Percentiles rank a stretch among this genome's conserved stretches.
These are phyloP conservation scores for Mimachlamys varia DNA, from an alignment of 2,888 invertebrate genomes.

Conservation along the genomic window DNA sequence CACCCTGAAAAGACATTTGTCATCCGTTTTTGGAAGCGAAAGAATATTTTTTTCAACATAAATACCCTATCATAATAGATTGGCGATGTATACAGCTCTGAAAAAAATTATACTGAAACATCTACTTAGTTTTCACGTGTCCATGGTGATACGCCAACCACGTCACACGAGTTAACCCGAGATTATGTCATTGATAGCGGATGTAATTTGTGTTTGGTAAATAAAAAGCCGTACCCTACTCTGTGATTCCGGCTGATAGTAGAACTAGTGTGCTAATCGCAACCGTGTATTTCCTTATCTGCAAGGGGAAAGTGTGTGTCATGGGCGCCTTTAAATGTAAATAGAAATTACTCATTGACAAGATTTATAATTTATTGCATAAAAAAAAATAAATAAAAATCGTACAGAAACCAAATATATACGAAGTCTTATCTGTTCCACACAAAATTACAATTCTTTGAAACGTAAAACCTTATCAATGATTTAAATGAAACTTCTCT, in stretches of 20 bases:
- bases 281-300: neutral
- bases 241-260: slow-evolving; percentile 24
- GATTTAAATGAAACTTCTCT: neutral
- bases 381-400: neutral
- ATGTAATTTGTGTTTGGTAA: slow-evolving; percentile 33
- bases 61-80: slow-evolving; percentile 32
- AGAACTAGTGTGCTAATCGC: slow-evolving; percentile 1
- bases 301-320: neutral
- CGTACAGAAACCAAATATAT: neutral
- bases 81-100: slow-evolving; percentile 23
- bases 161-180: neutral
- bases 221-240: neutral
- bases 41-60: slow-evolving; percentile 40
- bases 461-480: slow-evolving; percentile 21
- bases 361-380: neutral
- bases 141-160: neutral
- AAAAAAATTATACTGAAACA: neutral
- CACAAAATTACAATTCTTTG: slow-evolving; percentile 33
- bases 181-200: slow-evolving; percentile 20
- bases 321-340: slow-evolving; percentile 31
- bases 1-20: slow-evolving; percentile 51
- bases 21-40: slow-evolving; percentile 51
- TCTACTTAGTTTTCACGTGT: neutral
- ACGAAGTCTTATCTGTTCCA: neutral
- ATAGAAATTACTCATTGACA: slow-evolving; percentile 17